Evolutionary conservation across 2,797 vertebrate genomes (phyloP), one percentile per base, ranked within the genome.

Genomic region (Bradypodion pumilum): DNA sequence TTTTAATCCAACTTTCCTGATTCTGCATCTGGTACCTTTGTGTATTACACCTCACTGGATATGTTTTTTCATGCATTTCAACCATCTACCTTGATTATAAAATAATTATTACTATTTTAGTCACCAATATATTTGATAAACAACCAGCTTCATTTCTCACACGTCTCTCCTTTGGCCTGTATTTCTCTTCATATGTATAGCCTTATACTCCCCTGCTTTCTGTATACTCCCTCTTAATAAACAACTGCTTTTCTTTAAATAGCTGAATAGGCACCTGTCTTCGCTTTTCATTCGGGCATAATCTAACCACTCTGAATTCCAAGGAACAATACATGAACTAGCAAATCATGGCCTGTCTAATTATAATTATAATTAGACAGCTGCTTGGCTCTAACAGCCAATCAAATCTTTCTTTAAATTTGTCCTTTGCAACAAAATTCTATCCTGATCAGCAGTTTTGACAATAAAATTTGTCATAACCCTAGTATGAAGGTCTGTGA

Each of bases 221-320:
- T 76, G 23, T 76, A 42, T 72, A 32, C 46, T 52, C 35, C 10
- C 10, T 13, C 70, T 44, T 76, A 69, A 68, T n/a, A 63, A 87
- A 86, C 9, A 15, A 56, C 13, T 44, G 29, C 49, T 21, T 42
- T 83, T 46, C 40, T 68, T 74, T 42, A n/a, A 2, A 12, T 1
- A 52, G 78, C 81, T 80, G 80, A 49, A 62, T 44, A 82, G 35
- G 78, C 88, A 92, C 60, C 63, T 62, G 44, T 9, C 40, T 78
- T 13, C 84, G 60, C 44, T 77, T 91, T 81, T 74, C 80, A 77
- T 25, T 40, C 16, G 44, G 56, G 25, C 21, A 15, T 25, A 78
- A 83, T 44, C 0, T 9, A 13, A n/a, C 35, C 72, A 35, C 32
- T 32, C 42, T n/a, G 68, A 60, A 74, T 86, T 77, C 63, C 72